phyloP scores from a whole-genome alignment of 1,140 invertebrate species.

The Chrysoperla carnea region DNA sequence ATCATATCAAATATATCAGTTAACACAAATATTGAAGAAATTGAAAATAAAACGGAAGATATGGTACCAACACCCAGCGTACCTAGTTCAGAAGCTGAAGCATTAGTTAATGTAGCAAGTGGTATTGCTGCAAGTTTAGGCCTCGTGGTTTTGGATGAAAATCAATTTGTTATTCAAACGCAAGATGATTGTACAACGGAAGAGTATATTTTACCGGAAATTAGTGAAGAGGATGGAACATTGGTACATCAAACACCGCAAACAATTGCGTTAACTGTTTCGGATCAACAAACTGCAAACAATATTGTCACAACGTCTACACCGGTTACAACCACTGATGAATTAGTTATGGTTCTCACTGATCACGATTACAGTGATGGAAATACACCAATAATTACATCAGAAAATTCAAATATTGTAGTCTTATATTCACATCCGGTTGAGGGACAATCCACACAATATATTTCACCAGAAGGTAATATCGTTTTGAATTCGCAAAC shows the following conservation, averaged over 20 bases:
- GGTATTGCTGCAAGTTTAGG: slow-evolving; percentile 35
- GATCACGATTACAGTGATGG: slow-evolving; percentile 22
- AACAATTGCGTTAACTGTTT: too few relatives aligned
- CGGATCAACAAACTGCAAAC: too few relatives aligned
- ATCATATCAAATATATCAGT: too few relatives aligned
- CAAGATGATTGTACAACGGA: background rate
- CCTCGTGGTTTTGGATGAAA: slow-evolving; percentile 32
- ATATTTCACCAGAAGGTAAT: slow-evolving; percentile 24
- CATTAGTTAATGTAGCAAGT: slow-evolving; percentile 30
- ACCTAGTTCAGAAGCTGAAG: slow-evolving; percentile 31
- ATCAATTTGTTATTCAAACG: slow-evolving; percentile 23
- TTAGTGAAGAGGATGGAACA: background rate
- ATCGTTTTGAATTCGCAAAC: slow-evolving; percentile 31
- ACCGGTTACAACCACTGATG: slow-evolving; percentile 14
- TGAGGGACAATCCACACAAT: slow-evolving; percentile 31
- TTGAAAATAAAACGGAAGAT: slow-evolving; percentile 4
- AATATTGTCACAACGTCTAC: too few relatives aligned
- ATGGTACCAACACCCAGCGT: slow-evolving; percentile 10
- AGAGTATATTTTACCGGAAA: background rate
- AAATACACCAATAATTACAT: slow-evolving; percentile 17
- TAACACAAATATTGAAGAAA: background rate
- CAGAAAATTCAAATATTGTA: slow-evolving; percentile 35
- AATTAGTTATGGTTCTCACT: slow-evolving; percentile 22
- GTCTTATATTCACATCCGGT: slow-evolving; percentile 38
- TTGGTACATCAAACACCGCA: too few relatives aligned